Conservation (phyloP, 92 coral and sea anemone genomes). For the Muricea muricata region DNA sequence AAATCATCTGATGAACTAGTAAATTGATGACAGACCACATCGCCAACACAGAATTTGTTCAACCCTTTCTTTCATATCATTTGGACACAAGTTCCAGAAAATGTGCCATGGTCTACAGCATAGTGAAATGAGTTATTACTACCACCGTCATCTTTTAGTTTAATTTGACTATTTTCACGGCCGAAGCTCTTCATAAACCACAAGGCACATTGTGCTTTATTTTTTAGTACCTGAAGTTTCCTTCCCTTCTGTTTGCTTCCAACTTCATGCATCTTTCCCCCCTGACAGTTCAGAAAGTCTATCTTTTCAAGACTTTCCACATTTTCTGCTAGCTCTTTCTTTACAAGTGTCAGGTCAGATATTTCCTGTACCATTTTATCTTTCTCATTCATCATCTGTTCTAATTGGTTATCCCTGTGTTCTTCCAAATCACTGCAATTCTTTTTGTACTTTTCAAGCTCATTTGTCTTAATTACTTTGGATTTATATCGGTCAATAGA, state of each 20-base stretch:
- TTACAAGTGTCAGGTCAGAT: too few relatives aligned
- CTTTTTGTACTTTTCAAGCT: constrained; percentile 10
- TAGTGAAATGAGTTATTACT: constrained; percentile 32
- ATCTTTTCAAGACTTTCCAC: constrained; percentile 25
- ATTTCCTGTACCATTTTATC: constrained; percentile 18
- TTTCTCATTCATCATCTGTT: constrained; percentile 6
- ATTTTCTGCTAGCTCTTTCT: constrained; percentile 18
- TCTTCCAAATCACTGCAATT: constrained; percentile 41
- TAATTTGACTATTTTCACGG: constrained; percentile 52
- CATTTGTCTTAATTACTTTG: not conserved
- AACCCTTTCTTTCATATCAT: not conserved
- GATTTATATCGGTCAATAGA: constrained; percentile 29
- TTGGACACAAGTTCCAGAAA: not conserved
- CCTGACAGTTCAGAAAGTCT: constrained; percentile 41
- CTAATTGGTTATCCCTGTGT: constrained; percentile 16
- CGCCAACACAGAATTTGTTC: not conserved
- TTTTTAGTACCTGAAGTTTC: constrained; percentile 62
- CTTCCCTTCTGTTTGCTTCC: constrained; percentile 69
- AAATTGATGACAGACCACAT: not conserved
- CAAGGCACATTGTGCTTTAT: constrained; percentile 68
- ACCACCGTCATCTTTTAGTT: constrained; percentile 49
- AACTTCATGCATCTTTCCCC: constrained; percentile 58
- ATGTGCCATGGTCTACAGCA: not conserved
- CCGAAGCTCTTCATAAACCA: constrained; percentile 76
- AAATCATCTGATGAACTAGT: not conserved